Evolutionary conservation across 2,888 invertebrate genomes (phyloP).

Genomic region (Palloptera scutellata): DNA sequence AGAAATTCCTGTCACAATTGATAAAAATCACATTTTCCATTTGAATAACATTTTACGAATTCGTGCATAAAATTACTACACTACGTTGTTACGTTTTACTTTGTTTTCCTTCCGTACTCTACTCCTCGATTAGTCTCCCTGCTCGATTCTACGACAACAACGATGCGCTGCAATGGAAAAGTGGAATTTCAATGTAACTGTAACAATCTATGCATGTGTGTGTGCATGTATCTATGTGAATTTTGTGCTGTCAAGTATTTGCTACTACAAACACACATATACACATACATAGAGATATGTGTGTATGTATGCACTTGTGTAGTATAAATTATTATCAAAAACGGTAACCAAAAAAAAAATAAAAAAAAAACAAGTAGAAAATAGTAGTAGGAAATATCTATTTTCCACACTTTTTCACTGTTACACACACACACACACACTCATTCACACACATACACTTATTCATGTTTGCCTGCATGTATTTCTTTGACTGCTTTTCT

Average conservation of each 20-base stretch:
- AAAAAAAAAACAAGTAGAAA: neutral
- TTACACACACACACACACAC: too few relatives aligned
- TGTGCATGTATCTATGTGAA: conserved; percentile 37
- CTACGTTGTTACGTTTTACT: neutral
- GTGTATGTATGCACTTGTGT: neutral
- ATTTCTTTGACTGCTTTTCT: too few relatives aligned
- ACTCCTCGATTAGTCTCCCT: too few relatives aligned
- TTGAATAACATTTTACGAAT: conserved; percentile 62
- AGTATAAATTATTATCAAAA: conserved; percentile 23
- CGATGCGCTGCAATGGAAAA: too few relatives aligned
- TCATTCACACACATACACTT: too few relatives aligned
- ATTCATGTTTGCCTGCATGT: too few relatives aligned
- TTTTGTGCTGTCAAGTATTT: neutral
- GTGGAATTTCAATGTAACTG: too few relatives aligned
- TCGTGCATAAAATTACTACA: conserved; percentile 61
- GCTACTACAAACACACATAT: neutral
- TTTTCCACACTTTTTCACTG: conserved; percentile 47
- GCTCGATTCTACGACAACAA: too few relatives aligned
- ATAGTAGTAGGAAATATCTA: conserved; percentile 49
- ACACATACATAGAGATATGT: neutral
- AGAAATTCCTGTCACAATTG: conserved; percentile 57
- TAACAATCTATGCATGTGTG: neutral
- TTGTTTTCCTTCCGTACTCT: too few relatives aligned
- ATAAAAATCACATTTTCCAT: conserved; percentile 63
- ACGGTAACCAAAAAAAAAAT: neutral